phyloP scores from a whole-genome alignment of 2,888 invertebrate genomes.

The Heteromurus nitidus region DNA sequence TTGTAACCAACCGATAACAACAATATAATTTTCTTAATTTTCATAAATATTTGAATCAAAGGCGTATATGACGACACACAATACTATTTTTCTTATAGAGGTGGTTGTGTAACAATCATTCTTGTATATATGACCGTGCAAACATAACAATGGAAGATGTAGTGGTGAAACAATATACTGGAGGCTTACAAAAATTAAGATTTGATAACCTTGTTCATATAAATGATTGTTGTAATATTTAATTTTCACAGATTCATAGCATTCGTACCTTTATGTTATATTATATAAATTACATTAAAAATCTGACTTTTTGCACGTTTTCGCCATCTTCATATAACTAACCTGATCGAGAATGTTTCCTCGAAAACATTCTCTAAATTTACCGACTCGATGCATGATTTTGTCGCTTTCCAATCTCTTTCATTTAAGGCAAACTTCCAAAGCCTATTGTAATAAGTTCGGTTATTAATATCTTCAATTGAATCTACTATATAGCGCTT shows the following conservation, averaged over 20 bases:
- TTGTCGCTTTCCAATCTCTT: conserved; percentile 47
- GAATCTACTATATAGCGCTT: conserved; percentile 13
- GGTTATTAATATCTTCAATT: conserved; percentile 58
- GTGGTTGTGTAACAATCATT: conserved; percentile 12
- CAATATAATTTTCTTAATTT: background rate
- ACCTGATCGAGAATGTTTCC: background rate
- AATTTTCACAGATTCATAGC: conserved; percentile 13
- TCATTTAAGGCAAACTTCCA: conserved; percentile 55
- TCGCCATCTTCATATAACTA: conserved; percentile 19
- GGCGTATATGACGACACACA: conserved; percentile 27
- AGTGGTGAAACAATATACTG: background rate
- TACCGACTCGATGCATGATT: conserved; percentile 11
- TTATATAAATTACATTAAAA: conserved; percentile 25
- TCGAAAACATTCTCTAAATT: background rate
- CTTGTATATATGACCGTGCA: background rate
- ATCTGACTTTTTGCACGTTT: conserved; percentile 10
- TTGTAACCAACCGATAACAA: conserved; percentile 12
- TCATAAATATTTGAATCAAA: too few species aligned
- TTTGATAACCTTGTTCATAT: background rate
- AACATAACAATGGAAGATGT: background rate
- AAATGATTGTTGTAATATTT: conserved; percentile 12
- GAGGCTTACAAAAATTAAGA: background rate
- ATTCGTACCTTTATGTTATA: conserved; percentile 2
- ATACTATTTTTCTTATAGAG: conserved; percentile 16
- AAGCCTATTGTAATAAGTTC: conserved; percentile 61